Percentiles rank a stretch among this genome's conserved stretches.
Conservation (phyloP, 2,797 vertebrate genomes). For the Pipistrellus nathusii region DNA sequence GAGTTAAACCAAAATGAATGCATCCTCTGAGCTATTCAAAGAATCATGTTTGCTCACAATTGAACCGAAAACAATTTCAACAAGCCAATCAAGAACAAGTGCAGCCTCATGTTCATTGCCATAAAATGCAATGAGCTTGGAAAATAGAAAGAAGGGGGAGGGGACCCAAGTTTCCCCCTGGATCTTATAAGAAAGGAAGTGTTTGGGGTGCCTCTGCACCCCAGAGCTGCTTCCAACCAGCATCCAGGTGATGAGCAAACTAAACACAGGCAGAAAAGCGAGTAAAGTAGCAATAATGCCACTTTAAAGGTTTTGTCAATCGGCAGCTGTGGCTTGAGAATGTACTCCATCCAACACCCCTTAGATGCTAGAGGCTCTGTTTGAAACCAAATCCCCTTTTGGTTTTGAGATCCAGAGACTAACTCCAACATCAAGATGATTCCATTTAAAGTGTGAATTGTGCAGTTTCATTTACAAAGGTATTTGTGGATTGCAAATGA, state of each 20-base stretch:
- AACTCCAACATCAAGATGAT: not conserved
- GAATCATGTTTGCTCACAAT: not conserved
- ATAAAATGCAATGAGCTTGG: not conserved
- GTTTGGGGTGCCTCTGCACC: not conserved
- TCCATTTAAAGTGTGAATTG: not conserved
- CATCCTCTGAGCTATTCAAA: not conserved
- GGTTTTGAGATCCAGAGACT: not conserved
- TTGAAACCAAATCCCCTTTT: constrained; percentile 18
- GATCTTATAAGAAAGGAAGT: not conserved
- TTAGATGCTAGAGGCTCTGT: not conserved
- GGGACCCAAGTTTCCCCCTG: not conserved
- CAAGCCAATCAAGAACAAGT: not conserved
- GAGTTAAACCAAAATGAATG: constrained; percentile 23
- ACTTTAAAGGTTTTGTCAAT: not conserved
- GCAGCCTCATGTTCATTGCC: not conserved
- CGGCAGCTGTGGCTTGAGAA: not conserved
- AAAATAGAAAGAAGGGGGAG: not conserved
- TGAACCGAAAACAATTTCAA: constrained; percentile 27
- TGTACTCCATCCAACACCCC: not conserved
- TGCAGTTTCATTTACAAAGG: not conserved
- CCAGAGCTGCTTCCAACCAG: too few species aligned
- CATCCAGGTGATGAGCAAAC: too few species aligned
- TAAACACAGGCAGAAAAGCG: not conserved
- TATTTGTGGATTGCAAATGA: not conserved
- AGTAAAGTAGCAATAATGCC: not conserved